A percentile compares a stretch with the other conserved stretches of the same genome.
Evolutionary conservation across 30 jellyfish, hydroid and myxozoan genomes (phyloP).

Genomic region (Cassiopea andromeda): DNA sequence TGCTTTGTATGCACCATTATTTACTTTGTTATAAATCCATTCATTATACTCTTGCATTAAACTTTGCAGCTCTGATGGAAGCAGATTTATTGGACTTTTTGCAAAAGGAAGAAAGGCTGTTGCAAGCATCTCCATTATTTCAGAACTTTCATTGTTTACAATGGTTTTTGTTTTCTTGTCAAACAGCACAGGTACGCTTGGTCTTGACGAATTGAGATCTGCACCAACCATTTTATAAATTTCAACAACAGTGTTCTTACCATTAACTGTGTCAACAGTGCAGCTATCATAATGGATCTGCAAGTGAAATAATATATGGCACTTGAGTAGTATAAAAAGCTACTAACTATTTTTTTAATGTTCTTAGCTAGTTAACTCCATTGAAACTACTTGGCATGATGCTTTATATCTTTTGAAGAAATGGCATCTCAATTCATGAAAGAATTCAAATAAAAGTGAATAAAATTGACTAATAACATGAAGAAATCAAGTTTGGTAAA

Average conservation of each 20-base stretch:
- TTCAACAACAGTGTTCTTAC: slow-evolving; percentile 66
- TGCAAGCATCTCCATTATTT: slow-evolving; percentile 81
- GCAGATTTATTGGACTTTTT: slow-evolving; percentile 37
- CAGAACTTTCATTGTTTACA: slow-evolving; percentile 81
- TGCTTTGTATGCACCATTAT: slow-evolving; percentile 73
- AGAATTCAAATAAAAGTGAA: too few relatives aligned
- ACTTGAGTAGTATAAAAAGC: too few relatives aligned
- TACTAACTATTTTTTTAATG: too few relatives aligned
- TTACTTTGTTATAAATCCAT: slow-evolving; percentile 55
- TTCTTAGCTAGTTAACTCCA: too few relatives aligned
- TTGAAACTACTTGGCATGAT: too few relatives aligned
- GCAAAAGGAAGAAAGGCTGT: slow-evolving; percentile 71
- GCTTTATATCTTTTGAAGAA: too few relatives aligned
- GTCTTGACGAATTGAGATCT: slow-evolving; percentile 64
- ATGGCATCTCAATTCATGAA: too few relatives aligned
- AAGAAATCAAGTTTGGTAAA: too few relatives aligned
- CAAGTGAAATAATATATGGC: neutral
- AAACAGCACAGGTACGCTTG: slow-evolving; percentile 85
- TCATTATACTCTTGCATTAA: slow-evolving; percentile 52
- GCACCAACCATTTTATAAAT: slow-evolving; percentile 89
- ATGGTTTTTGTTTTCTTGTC: slow-evolving; percentile 88
- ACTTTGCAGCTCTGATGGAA: slow-evolving; percentile 25
- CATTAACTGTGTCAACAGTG: slow-evolving; percentile 78
- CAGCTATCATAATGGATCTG: slow-evolving; percentile 58
- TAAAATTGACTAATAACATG: too few relatives aligned